Base-by-base conservation (phyloP, 1,140 invertebrate genomes). In the Linepithema humile region DNA sequence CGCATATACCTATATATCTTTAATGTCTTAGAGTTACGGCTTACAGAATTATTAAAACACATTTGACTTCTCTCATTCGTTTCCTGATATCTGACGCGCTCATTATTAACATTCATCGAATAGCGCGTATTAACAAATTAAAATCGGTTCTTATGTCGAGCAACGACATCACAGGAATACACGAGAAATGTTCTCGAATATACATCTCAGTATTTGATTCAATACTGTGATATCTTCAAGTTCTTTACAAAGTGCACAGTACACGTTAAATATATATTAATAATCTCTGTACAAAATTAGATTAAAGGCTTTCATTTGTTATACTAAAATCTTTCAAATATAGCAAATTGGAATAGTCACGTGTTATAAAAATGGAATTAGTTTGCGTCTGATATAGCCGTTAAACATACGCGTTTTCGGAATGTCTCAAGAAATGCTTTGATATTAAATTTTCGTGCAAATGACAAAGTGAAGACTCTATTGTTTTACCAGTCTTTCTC, bases 31-130 rank as follows among this genome's bases (percentile, higher is more conserved):
- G 75, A 84, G 17, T 77, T 84, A 64, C 29, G 48, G 10, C 38
- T 84, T 77, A 53, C 12, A 75, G 17, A 59, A 60, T 82, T 48
- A 69, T 84, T 85, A 62, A 77, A 84, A 86, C 29, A 57, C 29
- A 57, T 53, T 62, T 53, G 6, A 69, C 23, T 32, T 84, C 15
- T 64, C 1, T 45, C 45, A 62, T 17, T 69, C 10, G 23, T 3
- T 50, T 43, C 5, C n/a, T 45, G 26, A 60, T 45, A 45, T n/a
- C 29, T 53, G 20, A 50, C 15, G 43, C 43, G 4, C 32, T 15
- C 48, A 69, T 3, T 55, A 43, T 80, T 80, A 80, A 57, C 9
- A 55, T 70, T 55, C 15, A 26, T 0, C 7, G 17, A 15, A 77
- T 80, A n/a, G 12, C 26, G 62, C 65, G n/a, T 69, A 35, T 53